Conservation (phyloP, 2,888 invertebrate genomes). For the Dinocampus coccinellae region DNA sequence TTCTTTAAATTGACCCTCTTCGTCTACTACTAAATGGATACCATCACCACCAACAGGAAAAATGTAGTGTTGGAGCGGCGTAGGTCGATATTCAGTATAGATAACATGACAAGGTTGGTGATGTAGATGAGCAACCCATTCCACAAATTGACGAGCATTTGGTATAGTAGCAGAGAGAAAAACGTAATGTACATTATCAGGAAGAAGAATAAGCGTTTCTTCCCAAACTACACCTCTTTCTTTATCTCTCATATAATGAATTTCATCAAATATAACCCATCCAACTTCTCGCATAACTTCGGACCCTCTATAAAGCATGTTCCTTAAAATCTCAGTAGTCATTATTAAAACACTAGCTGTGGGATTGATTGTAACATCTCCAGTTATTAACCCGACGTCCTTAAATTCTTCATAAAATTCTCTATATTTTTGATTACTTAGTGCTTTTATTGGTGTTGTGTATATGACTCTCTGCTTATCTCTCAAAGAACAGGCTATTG, state of each 20-base stretch:
- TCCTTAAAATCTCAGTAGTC: slow-evolving; percentile 99
- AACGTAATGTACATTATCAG: slow-evolving; percentile 98
- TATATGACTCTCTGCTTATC: slow-evolving; percentile 98
- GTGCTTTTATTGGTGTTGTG: slow-evolving; percentile 98
- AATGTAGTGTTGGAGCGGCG: slow-evolving; percentile 97
- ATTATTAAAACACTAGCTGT: slow-evolving; percentile 98
- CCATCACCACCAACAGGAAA: slow-evolving; percentile 97
- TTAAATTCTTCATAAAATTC: slow-evolving; percentile 97
- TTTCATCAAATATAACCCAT: slow-evolving; percentile 99
- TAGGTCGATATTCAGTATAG: slow-evolving; percentile 97
- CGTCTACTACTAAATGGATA: slow-evolving; percentile 86
- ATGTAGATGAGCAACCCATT: slow-evolving; percentile 95
- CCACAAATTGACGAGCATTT: slow-evolving; percentile 95
- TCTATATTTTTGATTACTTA: slow-evolving; percentile 99
- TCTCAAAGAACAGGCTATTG: slow-evolving; percentile 93
- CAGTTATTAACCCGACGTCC: slow-evolving; percentile 98
- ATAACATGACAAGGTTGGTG: slow-evolving; percentile 98
- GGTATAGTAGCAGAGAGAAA: slow-evolving; percentile 99
- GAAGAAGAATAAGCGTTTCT: slow-evolving; percentile 96
- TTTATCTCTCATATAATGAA: slow-evolving; percentile 99
- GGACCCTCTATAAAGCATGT: slow-evolving; percentile 98
- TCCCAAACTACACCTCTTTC: slow-evolving; percentile 99
- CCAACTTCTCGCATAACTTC: slow-evolving; percentile 99
- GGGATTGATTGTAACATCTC: slow-evolving; percentile 99
- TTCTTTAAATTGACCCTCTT: slow-evolving; percentile 92